phyloP scores from a whole-genome alignment of 2,797 vertebrate species.

The Cossypha caffra region DNA sequence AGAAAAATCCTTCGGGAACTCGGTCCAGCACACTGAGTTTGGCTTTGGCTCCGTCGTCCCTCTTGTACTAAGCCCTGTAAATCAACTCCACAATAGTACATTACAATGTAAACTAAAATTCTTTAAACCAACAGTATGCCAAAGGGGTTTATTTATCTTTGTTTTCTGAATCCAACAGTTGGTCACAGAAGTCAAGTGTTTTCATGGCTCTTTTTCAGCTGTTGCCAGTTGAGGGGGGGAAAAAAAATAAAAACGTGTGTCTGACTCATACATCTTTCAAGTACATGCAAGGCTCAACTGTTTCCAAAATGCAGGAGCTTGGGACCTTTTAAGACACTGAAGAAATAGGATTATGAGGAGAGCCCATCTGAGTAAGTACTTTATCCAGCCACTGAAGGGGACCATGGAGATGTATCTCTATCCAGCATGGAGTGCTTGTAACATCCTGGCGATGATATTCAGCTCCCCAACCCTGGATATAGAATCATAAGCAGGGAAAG shows the following conservation, averaged over 20 bases:
- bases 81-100: constrained; percentile 75
- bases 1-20: constrained; percentile 23
- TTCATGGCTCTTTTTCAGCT: constrained; percentile 85
- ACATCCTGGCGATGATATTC: constrained; percentile 99
- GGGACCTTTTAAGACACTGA: constrained; percentile 91
- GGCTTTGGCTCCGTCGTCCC: constrained; percentile 36
- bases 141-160: constrained; percentile 60
- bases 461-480: constrained; percentile 95
- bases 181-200: constrained; percentile 97
- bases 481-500: background rate
- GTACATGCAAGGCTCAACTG: constrained; percentile 86
- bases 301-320: constrained; percentile 74
- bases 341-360: constrained; percentile 96
- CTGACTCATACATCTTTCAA: constrained; percentile 92
- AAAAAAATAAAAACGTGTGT: constrained; percentile 29
- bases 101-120: constrained; percentile 82
- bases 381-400: constrained; percentile 99
- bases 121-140: constrained; percentile 69
- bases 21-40: background rate
- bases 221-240: constrained; percentile 68
- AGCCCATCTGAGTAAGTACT: constrained; percentile 99
- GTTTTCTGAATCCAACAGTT: constrained; percentile 88
- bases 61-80: constrained; percentile 57
- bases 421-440: constrained; percentile 99
- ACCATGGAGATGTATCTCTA: constrained; percentile 97